A percentile compares a stretch with the other conserved stretches of the same genome.
These are phyloP conservation scores for Phoebastria nigripes DNA, from an alignment of 2,797 vertebrate genomes.

Conservation along the genomic window DNA sequence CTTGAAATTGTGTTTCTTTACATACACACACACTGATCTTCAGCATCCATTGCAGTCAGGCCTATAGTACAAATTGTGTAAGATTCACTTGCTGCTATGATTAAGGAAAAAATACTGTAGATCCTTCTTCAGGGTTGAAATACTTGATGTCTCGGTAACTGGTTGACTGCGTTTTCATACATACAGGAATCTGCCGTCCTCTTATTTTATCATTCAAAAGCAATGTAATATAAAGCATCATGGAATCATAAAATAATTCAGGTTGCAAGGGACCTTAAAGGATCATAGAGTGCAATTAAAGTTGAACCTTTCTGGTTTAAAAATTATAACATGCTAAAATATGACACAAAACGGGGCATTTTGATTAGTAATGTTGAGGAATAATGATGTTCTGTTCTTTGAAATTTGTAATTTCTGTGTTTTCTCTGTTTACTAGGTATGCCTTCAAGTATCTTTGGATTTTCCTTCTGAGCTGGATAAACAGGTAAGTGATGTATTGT, in stretches of 20 bases:
- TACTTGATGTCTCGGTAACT: neutral
- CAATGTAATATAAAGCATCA: neutral
- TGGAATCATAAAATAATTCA: neutral
- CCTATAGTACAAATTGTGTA: neutral
- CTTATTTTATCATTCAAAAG: neutral
- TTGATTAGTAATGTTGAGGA: neutral
- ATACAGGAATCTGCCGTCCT: neutral
- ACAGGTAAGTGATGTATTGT: neutral
- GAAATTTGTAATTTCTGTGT: neutral
- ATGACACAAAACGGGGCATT: fast-evolving
- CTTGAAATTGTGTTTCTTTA: neutral
- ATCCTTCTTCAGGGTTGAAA: neutral
- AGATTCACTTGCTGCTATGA: neutral
- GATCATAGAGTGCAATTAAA: neutral
- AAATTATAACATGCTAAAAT: neutral
- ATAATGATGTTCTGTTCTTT: neutral
- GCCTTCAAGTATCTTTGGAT: conserved; percentile 36
- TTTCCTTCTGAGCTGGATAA: conserved; percentile 24
- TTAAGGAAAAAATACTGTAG: neutral
- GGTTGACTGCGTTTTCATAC: neutral
- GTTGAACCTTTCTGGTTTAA: neutral
- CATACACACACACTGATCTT: neutral
- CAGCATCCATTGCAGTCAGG: neutral
- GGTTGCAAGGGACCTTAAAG: neutral
- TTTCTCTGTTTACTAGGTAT: conserved; percentile 8